Base-by-base conservation (phyloP, 2,888 invertebrate genomes). In the Hypomecis atomaria region DNA sequence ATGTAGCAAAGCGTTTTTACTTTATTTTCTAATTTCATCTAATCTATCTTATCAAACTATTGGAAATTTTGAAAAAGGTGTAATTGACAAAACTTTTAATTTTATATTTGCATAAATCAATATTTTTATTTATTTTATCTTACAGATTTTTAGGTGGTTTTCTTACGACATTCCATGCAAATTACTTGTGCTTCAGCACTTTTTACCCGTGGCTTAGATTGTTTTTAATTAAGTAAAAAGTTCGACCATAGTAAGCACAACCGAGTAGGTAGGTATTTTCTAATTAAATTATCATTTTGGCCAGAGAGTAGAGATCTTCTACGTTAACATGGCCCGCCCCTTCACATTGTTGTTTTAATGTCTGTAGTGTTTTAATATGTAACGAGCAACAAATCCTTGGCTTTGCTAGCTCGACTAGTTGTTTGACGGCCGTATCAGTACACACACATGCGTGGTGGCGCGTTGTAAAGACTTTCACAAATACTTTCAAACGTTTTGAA, bases 1-100 rank as follows among this genome's bases (percentile, higher is more conserved):
- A 90, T 90, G 90, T 89, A 91, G 91, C 90, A 87, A 90, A 92
- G 91, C 90, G 78, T 61, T 43, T 53, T 61, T 65, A 83, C 84
- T 77, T 78, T 83, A 82, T 81, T 78, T 73, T 75, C 83, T 83
- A 90, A 83, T 78, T 73, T 78, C 36, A 84, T 81, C 90, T 91
- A 90, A 88, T 76, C 88, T 90, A 89, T 87, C 77, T 78, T 74
- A 78, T 78, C 76, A 81, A 76, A 76, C 86, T 87, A 87, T 85
- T 79, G 73, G 65, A 78, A 78, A 78, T 77, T 76, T 73, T 67
- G 69, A 81, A 85, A 84, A 86, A 74, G 78, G 86, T 86, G 86
- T 82, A 73, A 76, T 73, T 71, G 74, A 78, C 72, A 83, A 83
- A 83, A 79, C 76, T 77, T 75, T 76, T 78, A 63, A 73, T 75